Base-by-base conservation (phyloP, 2,888 invertebrate genomes). In the Heliconius hortense region DNA sequence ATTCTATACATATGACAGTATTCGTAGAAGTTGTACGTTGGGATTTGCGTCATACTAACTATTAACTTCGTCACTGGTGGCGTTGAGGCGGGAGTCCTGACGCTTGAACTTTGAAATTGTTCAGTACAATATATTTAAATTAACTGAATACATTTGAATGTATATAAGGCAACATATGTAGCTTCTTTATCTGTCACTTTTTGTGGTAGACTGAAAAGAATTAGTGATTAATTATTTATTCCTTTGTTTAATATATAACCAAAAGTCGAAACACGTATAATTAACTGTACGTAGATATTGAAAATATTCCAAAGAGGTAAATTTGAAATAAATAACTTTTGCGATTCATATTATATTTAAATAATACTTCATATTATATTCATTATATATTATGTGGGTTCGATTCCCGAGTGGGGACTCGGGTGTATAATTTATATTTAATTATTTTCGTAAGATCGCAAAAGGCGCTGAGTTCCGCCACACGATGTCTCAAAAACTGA, bases 41-140 rank as follows among this genome's bases (percentile, higher is more conserved):
- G 60, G 71, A 76, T 62, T 75, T 75, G 68, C 72, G 56, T 72
- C 76, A 73, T 76, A 68, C 59, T 71, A 76, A 78, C 78, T 78
- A 59, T 48, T 72, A 78, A 78, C 78, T 76, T 76, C 26, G 26
- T 53, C 56, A 76, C 75, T 53, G 66, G 69, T 74, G 60, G 63
- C 53, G 73, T 71, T 71, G 56, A 28, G 72, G 69, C 67, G 63
- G 68, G 71, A 68, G 59, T 63, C 35, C 64, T 56, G 74, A 74
- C 68, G 24, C 39, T 64, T 68, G 48, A 74, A 74, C 70, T 74
- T 70, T 28, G 53, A 39, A 72, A 63, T 72, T 56, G 60, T 62
- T 72, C 64, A 31, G 48, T 28, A 75, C 72, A 75, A 75, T 70
- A 68, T 75, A 72, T 73, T 72, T 75, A 72, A 77, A 77, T 75